A percentile compares a stretch with the other conserved stretches of the same genome.
These are phyloP conservation scores for Heliconius sara DNA, from an alignment of 2,888 invertebrate genomes.

Conservation along the genomic window DNA sequence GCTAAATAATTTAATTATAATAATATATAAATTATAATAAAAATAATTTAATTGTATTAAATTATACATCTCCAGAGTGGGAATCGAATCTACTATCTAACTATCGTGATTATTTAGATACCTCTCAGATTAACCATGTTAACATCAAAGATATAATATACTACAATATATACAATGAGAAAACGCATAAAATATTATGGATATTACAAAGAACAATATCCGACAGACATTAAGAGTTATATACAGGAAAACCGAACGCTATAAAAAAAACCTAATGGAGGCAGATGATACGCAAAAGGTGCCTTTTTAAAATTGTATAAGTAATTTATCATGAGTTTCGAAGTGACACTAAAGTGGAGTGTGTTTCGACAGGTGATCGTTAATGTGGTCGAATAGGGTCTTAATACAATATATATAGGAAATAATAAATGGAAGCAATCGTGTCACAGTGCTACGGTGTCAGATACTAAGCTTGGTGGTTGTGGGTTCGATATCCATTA, in stretches of 20 bases:
- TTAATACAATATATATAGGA: not conserved
- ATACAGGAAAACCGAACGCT: slow-evolving; percentile 30
- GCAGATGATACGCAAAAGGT: slow-evolving; percentile 13
- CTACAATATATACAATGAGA: not conserved
- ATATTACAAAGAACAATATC: slow-evolving; percentile 38
- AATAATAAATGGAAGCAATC: not conserved
- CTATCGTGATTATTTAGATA: not conserved
- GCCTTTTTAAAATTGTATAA: not conserved
- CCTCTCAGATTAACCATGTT: not conserved
- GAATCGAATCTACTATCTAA: not conserved
- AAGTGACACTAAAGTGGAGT: slow-evolving; percentile 8
- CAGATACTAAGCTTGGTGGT: not conserved
- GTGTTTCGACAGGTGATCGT: slow-evolving; percentile 12
- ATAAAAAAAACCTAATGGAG: slow-evolving; percentile 27
- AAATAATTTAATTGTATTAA: too few relatives aligned
- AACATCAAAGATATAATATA: not conserved
- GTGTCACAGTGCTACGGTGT: not conserved
- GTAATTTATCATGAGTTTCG: slow-evolving; percentile 14
- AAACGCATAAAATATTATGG: not conserved
- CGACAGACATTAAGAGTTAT: slow-evolving; percentile 24
- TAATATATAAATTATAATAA: too few relatives aligned
- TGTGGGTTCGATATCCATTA: not conserved
- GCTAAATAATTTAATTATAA: too few relatives aligned
- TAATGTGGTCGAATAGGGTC: not conserved
- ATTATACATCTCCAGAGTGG: too few relatives aligned